Conservation (phyloP, 2,113 vertebrate species). For the Saguinus midas region DNA sequence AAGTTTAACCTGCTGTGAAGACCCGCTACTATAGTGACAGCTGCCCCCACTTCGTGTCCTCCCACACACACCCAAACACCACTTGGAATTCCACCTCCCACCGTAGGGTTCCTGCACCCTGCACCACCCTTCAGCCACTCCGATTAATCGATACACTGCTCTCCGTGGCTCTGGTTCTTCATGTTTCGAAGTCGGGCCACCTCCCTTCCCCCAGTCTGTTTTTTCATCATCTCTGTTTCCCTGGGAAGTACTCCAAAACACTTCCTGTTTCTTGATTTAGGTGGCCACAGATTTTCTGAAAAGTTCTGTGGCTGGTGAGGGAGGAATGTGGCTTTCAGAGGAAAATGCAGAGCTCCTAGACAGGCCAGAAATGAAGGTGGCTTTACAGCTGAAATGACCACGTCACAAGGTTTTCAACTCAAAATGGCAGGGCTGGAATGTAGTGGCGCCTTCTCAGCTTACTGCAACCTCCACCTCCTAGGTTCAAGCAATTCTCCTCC, state of each 20-base stretch:
- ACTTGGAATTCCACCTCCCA: not conserved
- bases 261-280: constrained; percentile 30
- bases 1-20: not conserved
- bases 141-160: constrained; percentile 71
- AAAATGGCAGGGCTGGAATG: constrained; percentile 84
- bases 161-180: constrained; percentile 62
- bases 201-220: not conserved
- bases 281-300: constrained; percentile 45
- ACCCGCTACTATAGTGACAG: constrained; percentile 16
- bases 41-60: not conserved
- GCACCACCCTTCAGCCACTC: constrained; percentile 74
- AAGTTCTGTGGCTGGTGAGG: not conserved
- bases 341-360: constrained; percentile 56
- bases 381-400: constrained; percentile 76
- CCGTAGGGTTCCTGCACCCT: constrained; percentile 69
- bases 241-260: not conserved
- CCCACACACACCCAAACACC: not conserved
- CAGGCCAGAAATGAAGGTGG: constrained; percentile 67
- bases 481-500: too few relatives aligned
- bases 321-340: not conserved
- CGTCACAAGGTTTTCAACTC: constrained; percentile 75
- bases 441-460: too few relatives aligned
- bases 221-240: constrained; percentile 5
- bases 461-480: too few relatives aligned
- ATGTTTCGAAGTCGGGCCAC: constrained; percentile 49